Percentiles rank a stretch among this genome's conserved stretches.
phyloP scores from a whole-genome alignment of 2,888 invertebrate genomes.

The Heliconius hortense region DNA sequence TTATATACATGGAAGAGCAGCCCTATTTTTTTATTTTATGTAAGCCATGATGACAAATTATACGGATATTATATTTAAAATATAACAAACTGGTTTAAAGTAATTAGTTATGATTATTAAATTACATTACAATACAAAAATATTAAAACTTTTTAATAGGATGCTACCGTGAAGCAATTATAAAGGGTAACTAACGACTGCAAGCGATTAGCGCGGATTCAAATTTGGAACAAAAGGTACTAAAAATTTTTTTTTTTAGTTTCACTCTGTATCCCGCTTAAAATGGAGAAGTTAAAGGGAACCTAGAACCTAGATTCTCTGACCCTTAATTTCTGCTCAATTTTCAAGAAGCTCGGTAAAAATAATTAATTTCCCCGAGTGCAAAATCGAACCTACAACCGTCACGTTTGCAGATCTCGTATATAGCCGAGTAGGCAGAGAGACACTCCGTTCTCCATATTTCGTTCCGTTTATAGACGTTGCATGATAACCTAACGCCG shows the following conservation, averaged over 20 bases:
- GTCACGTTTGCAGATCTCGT: no score
- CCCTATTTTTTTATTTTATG: conserved; percentile 23
- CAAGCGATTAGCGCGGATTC: neutral
- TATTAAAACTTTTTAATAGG: neutral
- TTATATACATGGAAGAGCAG: neutral
- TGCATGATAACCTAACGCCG: no score
- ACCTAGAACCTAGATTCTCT: neutral
- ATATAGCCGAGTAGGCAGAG: no score
- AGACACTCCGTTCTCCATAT: no score
- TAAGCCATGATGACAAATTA: conserved; percentile 23
- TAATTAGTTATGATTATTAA: conserved; percentile 24
- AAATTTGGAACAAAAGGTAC: neutral
- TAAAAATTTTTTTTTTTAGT: neutral
- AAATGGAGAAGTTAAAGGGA: neutral
- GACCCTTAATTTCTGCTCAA: neutral
- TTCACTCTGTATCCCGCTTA: no score
- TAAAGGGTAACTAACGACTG: neutral
- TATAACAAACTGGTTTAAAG: conserved; percentile 14
- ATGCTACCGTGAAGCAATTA: neutral
- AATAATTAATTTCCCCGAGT: neutral
- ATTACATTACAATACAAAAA: conserved; percentile 6
- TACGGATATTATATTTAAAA: conserved; percentile 26
- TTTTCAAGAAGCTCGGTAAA: neutral
- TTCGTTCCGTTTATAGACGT: no score
- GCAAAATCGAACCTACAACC: no score